These are phyloP conservation scores for Lagodon rhomboides DNA, from an alignment of 2,797 vertebrate genomes.

Conservation along the genomic window DNA sequence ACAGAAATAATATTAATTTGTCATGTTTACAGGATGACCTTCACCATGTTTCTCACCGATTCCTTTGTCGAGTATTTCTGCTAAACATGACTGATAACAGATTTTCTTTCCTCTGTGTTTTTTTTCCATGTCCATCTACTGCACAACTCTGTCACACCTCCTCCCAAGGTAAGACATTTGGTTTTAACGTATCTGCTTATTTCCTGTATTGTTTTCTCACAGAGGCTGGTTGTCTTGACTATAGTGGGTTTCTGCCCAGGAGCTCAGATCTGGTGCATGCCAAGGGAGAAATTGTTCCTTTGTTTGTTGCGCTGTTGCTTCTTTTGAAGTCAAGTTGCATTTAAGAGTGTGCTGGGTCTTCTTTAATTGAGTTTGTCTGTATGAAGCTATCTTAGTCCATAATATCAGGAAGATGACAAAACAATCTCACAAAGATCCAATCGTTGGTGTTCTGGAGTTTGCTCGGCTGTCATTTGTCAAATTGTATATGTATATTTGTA, in stretches of 20 bases:
- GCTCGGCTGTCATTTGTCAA: too few species aligned
- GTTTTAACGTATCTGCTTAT: neutral
- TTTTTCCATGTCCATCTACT: constrained; percentile 14
- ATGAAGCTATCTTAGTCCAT: neutral
- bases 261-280: neutral
- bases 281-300: neutral
- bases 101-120: constrained; percentile 19
- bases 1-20: neutral
- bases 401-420: neutral
- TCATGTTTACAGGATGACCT: neutral
- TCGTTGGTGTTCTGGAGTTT: neutral
- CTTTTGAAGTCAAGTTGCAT: constrained; percentile 2
- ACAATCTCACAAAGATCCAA: neutral
- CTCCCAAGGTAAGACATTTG: constrained; percentile 51
- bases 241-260: neutral
- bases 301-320: neutral
- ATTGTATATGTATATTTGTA: neutral
- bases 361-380: neutral
- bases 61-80: neutral
- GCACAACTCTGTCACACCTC: neutral
- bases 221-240: neutral
- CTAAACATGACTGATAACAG: constrained; percentile 3
- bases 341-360: neutral
- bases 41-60: neutral
- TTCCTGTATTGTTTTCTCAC: neutral